A percentile compares a stretch with the other conserved stretches of the same genome.
Conservation (phyloP, 2,888 invertebrate species). For the Scaptomyza reducta region DNA sequence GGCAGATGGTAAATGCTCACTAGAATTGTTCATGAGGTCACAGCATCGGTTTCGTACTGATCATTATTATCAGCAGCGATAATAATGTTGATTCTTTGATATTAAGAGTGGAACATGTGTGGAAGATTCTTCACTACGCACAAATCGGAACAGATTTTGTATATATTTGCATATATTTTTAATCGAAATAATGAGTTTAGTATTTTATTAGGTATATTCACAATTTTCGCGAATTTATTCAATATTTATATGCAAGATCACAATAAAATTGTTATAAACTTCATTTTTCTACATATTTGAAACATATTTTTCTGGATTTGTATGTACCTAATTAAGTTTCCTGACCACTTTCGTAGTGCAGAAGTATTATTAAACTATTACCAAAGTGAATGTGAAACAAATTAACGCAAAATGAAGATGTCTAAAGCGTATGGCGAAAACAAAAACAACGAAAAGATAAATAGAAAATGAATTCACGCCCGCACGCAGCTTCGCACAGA, state of each 20-base stretch:
- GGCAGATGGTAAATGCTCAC: constrained; percentile 56
- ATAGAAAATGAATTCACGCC: constrained; percentile 46
- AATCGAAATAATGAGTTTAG: not conserved
- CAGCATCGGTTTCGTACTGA: constrained; percentile 53
- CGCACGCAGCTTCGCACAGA: constrained; percentile 69
- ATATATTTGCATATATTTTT: not conserved
- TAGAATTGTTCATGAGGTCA: constrained; percentile 63
- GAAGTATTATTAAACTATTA: not conserved
- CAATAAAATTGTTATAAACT: not conserved
- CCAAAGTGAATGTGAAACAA: constrained; percentile 22
- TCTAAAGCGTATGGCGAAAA: constrained; percentile 10
- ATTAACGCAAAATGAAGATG: constrained; percentile 9
- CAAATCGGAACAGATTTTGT: not conserved
- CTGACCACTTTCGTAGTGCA: constrained; percentile 9
- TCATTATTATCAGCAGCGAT: constrained; percentile 42
- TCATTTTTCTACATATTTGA: not conserved
- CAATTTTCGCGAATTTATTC: too few relatives aligned
- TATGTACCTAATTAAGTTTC: constrained; percentile 20
- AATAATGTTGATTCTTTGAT: constrained; percentile 17
- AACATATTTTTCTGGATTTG: too few relatives aligned
- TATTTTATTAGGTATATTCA: not conserved
- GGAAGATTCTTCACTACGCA: constrained; percentile 6
- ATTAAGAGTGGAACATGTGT: constrained; percentile 19
- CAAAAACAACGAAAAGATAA: not conserved
- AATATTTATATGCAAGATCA: too few relatives aligned